These are phyloP conservation scores for Chaenocephalus aceratus DNA, from an alignment of 2,113 vertebrate species.

Conservation along the genomic window DNA sequence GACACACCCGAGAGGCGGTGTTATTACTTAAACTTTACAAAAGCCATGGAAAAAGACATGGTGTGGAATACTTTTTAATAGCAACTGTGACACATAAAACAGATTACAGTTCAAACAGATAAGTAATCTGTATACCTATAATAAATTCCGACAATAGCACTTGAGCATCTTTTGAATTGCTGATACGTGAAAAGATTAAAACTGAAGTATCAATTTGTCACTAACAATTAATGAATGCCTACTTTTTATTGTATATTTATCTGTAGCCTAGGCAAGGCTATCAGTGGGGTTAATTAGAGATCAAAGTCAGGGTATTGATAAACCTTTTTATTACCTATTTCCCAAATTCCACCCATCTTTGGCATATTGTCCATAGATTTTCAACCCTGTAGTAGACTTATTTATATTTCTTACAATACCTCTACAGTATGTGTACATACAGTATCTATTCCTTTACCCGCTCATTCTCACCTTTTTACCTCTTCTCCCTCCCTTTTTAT, in stretches of 20 bases:
- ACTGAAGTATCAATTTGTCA: too few relatives aligned
- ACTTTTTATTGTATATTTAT: too few relatives aligned
- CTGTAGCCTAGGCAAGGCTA: too few relatives aligned
- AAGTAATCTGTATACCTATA: not conserved
- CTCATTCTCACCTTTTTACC: not conserved
- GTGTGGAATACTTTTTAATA: not conserved
- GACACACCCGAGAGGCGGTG: slow-evolving; percentile 17
- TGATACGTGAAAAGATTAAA: not conserved
- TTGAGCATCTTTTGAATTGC: not conserved
- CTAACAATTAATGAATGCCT: too few relatives aligned
- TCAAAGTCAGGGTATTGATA: too few relatives aligned
- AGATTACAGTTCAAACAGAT: not conserved
- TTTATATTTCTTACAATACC: not conserved
- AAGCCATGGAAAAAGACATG: not conserved
- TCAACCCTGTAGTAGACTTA: not conserved
- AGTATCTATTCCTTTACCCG: not conserved
- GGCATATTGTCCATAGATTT: not conserved
- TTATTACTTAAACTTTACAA: slow-evolving; percentile 14
- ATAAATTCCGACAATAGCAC: not conserved
- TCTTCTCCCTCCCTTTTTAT: not conserved
- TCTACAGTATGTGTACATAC: not conserved
- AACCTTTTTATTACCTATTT: not conserved
- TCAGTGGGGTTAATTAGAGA: too few relatives aligned
- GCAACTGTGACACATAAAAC: not conserved
- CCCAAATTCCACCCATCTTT: not conserved